Evolutionary conservation across 2,888 invertebrate species (phyloP).

Genomic region (Scaptomyza polygonia): DNA sequence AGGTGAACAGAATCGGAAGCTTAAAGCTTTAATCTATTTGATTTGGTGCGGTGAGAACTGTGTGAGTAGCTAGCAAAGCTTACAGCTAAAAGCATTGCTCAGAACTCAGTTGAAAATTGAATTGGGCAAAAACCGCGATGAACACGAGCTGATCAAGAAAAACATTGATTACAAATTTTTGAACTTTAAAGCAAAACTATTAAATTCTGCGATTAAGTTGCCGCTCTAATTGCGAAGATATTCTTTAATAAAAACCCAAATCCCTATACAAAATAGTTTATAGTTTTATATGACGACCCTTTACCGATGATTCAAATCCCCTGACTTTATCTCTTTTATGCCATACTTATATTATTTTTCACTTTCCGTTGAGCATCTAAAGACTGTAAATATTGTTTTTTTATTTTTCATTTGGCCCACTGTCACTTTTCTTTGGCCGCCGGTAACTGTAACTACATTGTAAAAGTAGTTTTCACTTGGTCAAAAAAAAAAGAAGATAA

Average conservation of each 20-base stretch:
- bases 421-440: conserved; percentile 66
- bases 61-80: no score
- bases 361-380: conserved; percentile 40
- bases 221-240: background rate
- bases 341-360: conserved; percentile 22
- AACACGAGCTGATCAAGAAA: background rate
- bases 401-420: conserved; percentile 56
- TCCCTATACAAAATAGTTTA: background rate
- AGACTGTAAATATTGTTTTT: conserved; percentile 56
- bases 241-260: background rate
- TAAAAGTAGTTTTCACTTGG: conserved; percentile 75
- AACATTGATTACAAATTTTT: background rate
- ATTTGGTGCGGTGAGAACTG: background rate
- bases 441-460: conserved; percentile 38
- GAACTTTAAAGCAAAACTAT: background rate
- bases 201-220: background rate
- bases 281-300: background rate
- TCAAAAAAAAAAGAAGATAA: conserved; percentile 31
- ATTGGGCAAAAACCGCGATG: background rate
- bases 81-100: no score
- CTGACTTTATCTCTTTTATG: background rate
- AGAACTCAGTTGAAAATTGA: no score
- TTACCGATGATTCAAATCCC: conserved; percentile 12
- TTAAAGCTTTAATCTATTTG: background rate
- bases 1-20: background rate